These are phyloP conservation scores for Charadrius vociferus DNA, from an alignment of 2,113 vertebrate species.

Conservation along the genomic window DNA sequence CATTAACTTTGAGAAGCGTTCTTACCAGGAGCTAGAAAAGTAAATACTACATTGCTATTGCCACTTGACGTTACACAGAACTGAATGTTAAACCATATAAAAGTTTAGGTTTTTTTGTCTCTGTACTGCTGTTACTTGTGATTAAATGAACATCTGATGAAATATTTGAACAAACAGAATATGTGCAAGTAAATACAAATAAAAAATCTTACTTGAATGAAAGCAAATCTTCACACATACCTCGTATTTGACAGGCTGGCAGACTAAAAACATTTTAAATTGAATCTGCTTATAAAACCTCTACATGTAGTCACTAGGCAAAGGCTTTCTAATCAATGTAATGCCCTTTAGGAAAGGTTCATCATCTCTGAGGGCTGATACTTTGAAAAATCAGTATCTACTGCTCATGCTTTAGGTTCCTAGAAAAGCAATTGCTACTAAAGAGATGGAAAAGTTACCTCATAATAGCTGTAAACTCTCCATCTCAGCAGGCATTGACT, in stretches of 20 bases:
- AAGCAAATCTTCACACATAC: slow-evolving; percentile 37
- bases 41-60: slow-evolving; percentile 45
- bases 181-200: slow-evolving; percentile 54
- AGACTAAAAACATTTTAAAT: slow-evolving; percentile 39
- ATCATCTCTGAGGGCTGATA: background rate
- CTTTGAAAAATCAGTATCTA: slow-evolving; percentile 7
- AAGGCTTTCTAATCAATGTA: slow-evolving; percentile 33
- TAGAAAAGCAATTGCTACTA: slow-evolving; percentile 1
- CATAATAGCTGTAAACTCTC: background rate
- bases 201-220: slow-evolving; percentile 40
- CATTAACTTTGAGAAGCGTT: background rate
- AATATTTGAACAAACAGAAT: slow-evolving; percentile 66
- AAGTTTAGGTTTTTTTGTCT: slow-evolving; percentile 8
- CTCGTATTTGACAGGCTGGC: slow-evolving; percentile 33
- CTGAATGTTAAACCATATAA: slow-evolving; percentile 38
- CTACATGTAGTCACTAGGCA: slow-evolving; percentile 13
- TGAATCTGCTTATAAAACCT: background rate
- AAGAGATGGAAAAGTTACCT: background rate
- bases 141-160: slow-evolving; percentile 3
- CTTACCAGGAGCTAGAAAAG: background rate
- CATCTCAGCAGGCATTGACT: background rate
- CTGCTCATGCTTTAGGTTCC: background rate
- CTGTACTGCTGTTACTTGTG: background rate
- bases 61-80: slow-evolving; percentile 27
- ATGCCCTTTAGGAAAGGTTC: slow-evolving; percentile 29